phyloP scores from a whole-genome alignment of 1,140 invertebrate genomes.

The Meteorus sp. region DNA sequence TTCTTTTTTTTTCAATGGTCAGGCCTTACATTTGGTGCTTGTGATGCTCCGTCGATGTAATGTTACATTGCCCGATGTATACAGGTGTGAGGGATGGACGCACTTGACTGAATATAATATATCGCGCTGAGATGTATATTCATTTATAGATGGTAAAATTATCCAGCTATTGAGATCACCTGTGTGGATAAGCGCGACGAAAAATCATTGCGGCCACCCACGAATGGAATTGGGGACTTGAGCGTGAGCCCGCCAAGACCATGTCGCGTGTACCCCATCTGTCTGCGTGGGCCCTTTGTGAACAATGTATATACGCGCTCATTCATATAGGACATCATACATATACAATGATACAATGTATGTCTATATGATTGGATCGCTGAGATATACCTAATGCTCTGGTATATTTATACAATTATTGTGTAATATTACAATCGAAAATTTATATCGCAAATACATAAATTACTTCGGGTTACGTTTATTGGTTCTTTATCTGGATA shows the following conservation, averaged over 20 bases:
- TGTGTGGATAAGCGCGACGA: slow-evolving; percentile 30
- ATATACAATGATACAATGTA: not conserved
- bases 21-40: no score
- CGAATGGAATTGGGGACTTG: slow-evolving; percentile 27
- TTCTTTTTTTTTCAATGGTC: no score
- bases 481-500: no score
- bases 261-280: not conserved
- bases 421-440: no score
- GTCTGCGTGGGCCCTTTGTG: not conserved
- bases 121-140: slow-evolving; percentile 36
- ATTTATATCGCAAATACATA: no score
- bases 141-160: slow-evolving; percentile 42
- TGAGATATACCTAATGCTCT: no score
- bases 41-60: no score
- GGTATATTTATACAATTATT: no score
- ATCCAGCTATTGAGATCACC: slow-evolving; percentile 54
- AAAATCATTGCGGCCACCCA: slow-evolving; percentile 59
- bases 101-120: no score
- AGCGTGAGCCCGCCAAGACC: not conserved
- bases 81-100: slow-evolving; percentile 52
- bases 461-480: no score
- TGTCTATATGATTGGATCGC: no score
- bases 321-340: not conserved
- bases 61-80: slow-evolving; percentile 41
- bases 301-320: not conserved